Percentiles rank a stretch among this genome's conserved stretches.
These are phyloP conservation scores for Neotragus moschatus DNA, from an alignment of 2,113 vertebrate genomes.

Conservation along the genomic window DNA sequence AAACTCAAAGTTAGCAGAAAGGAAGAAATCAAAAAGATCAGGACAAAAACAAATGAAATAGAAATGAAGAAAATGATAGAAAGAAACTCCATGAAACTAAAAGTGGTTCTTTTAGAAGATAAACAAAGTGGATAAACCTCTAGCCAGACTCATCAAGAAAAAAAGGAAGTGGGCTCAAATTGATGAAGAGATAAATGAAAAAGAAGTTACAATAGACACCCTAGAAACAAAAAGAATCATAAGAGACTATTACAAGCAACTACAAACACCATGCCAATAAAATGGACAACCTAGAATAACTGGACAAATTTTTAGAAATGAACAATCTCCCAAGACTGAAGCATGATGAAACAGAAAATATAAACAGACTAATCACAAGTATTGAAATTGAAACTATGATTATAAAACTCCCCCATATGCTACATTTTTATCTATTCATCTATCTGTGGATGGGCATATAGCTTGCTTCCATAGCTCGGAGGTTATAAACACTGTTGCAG, in stretches of 20 bases:
- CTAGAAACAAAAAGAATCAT: neutral
- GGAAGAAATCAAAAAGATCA: neutral
- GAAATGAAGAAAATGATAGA: neutral
- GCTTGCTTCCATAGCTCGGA: neutral
- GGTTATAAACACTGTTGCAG: neutral
- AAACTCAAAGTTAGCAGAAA: neutral
- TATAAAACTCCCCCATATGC: accelerated
- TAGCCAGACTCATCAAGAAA: neutral
- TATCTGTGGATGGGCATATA: neutral
- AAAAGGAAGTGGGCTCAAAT: neutral
- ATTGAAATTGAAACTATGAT: neutral
- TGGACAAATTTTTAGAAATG: neutral
- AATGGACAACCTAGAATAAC: neutral
- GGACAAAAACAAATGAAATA: neutral
- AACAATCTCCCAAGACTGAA: neutral
- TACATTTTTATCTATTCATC: neutral
- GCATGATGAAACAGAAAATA: neutral
- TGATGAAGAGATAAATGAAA: neutral
- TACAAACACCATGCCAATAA: neutral
- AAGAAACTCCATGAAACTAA: neutral
- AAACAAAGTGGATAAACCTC: neutral
- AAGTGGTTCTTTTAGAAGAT: neutral
- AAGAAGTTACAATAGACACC: neutral
- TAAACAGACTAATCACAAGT: neutral
- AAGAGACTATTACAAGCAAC: neutral